A percentile compares a stretch with the other conserved stretches of the same genome.
Evolutionary conservation across 2,113 vertebrate species (phyloP).

Genomic region (Eonycteris spelaea): DNA sequence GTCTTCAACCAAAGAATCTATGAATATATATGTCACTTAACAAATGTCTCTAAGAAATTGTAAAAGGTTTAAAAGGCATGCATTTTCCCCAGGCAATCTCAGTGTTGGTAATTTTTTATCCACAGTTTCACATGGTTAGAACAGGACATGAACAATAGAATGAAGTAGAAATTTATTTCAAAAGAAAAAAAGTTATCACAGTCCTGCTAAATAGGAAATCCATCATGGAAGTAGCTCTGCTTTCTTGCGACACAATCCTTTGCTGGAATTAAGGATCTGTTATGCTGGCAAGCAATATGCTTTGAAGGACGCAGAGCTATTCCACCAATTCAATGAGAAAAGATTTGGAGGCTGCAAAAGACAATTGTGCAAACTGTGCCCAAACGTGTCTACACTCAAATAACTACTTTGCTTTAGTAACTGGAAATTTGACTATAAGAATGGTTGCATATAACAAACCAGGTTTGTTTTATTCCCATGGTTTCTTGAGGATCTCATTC

Average conservation of each 20-base stretch:
- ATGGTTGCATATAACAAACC: neutral
- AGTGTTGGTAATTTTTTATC: neutral
- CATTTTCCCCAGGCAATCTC: neutral
- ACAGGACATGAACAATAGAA: neutral
- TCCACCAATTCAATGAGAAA: neutral
- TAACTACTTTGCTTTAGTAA: neutral
- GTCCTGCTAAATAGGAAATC: neutral
- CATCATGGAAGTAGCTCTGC: neutral
- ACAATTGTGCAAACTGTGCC: neutral
- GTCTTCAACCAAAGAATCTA: neutral
- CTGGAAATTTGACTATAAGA: neutral
- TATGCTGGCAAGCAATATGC: neutral
- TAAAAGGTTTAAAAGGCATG: neutral
- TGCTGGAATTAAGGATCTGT: neutral
- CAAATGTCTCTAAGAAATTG: neutral
- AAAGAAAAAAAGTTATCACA: neutral
- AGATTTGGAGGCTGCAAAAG: neutral
- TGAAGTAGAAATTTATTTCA: neutral
- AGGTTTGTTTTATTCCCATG: neutral
- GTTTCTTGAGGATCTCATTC: slow-evolving; percentile 13
- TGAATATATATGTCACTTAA: neutral
- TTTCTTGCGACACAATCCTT: neutral
- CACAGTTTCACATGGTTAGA: neutral
- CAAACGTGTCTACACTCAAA: neutral
- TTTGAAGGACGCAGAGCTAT: neutral